phyloP scores from a whole-genome alignment of 2,888 invertebrate genomes.

The Clostera curtula region DNA sequence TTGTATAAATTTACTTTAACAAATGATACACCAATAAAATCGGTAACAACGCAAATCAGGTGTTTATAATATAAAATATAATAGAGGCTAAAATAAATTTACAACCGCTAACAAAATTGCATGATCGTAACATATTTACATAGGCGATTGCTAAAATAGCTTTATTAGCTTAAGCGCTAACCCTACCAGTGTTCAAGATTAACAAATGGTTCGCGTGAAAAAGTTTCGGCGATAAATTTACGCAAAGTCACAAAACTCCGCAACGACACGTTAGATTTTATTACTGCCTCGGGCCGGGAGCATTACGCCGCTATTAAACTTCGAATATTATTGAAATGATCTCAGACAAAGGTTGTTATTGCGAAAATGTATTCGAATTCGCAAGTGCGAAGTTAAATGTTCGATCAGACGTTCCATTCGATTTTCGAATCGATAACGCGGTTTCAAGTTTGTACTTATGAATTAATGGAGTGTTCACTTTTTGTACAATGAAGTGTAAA shows the following conservation, averaged over 20 bases:
- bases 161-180: too few species aligned
- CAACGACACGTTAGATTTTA: conserved; percentile 64
- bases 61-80: too few species aligned
- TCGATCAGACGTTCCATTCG: conserved; percentile 27
- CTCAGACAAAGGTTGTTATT: conserved; percentile 49
- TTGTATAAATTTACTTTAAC: too few species aligned
- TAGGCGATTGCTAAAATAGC: too few species aligned
- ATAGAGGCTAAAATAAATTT: too few species aligned
- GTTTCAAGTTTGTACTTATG: conserved; percentile 13
- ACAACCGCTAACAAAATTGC: too few species aligned
- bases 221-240: conserved; percentile 58
- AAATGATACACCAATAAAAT: too few species aligned
- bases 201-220: conserved; percentile 58
- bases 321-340: conserved; percentile 66
- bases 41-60: too few species aligned
- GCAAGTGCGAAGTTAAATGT: conserved; percentile 32
- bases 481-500: too few species aligned
- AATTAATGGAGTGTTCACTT: conserved; percentile 15
- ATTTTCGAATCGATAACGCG: conserved; percentile 10
- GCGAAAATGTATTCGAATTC: conserved; percentile 39
- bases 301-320: conserved; percentile 55
- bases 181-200: conserved; percentile 41
- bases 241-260: conserved; percentile 53
- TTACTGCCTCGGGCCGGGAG: conserved; percentile 44
- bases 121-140: too few species aligned